Percentiles rank a stretch among this genome's conserved stretches.
Evolutionary conservation across 2,113 vertebrate species (phyloP).

Genomic region (Halichoeres trimaculatus): DNA sequence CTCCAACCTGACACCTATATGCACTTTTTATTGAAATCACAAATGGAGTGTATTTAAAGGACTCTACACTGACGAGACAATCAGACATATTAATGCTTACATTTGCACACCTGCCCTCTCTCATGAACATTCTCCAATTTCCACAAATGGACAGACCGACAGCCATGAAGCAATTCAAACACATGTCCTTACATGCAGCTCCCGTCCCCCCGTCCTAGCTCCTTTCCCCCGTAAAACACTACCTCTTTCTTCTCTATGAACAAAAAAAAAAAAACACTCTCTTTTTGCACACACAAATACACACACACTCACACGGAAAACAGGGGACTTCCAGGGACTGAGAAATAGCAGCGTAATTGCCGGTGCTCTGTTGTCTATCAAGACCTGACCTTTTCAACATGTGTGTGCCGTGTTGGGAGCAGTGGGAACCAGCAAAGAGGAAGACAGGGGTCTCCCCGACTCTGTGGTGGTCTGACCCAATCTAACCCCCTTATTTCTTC

Average conservation of each 20-base stretch:
- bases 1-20: conserved; percentile 11
- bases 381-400: conserved; percentile 81
- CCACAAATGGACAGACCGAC: conserved; percentile 67
- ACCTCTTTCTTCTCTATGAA: conserved; percentile 80
- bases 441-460: conserved; percentile 75
- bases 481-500: conserved; percentile 14
- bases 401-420: conserved; percentile 70
- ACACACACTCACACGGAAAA: conserved; percentile 59
- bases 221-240: conserved; percentile 79
- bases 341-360: conserved; percentile 80
- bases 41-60: not conserved
- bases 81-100: not conserved
- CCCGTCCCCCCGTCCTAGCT: conserved; percentile 63
- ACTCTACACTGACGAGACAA: conserved; percentile 13
- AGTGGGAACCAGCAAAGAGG: conserved; percentile 74
- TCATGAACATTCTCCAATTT: conserved; percentile 57
- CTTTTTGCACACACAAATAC: conserved; percentile 58
- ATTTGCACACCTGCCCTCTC: conserved; percentile 59
- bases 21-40: not conserved
- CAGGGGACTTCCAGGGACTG: conserved; percentile 80
- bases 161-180: conserved; percentile 69
- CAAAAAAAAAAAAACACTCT: conserved; percentile 49
- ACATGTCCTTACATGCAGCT: conserved; percentile 76
- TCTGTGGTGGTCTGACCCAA: conserved; percentile 81
- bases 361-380: conserved; percentile 84